Evolutionary conservation across 2,888 invertebrate species (phyloP), one percentile per base, ranked within the genome.

Genomic region (Lepidochitona cinerea): DNA sequence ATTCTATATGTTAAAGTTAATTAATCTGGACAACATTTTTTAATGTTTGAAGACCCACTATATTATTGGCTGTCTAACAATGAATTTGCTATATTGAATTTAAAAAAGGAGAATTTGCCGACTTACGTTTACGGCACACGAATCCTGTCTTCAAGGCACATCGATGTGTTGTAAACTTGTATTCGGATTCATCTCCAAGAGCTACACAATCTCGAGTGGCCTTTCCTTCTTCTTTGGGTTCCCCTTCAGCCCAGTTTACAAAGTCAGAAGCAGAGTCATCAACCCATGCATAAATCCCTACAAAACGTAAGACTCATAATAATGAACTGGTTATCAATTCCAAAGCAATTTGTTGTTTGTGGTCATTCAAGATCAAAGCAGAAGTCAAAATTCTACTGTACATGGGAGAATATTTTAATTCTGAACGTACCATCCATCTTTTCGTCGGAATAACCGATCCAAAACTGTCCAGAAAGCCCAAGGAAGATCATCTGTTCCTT

Each of bases 31-130:
- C n/a, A n/a, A n/a, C n/a, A n/a, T n/a, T n/a, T n/a, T n/a, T n/a
- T 76, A 4, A 86, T 75, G 32, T 80, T 79, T 14, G 86, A 84
- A 37, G 54, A 53, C 12, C 54, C 9, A 14, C n/a, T n/a, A n/a
- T n/a, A n/a, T n/a, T n/a, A n/a, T n/a, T n/a, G n/a, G n/a, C n/a
- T n/a, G n/a, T n/a, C n/a, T n/a, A n/a, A n/a, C n/a, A n/a, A n/a
- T n/a, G n/a, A n/a, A n/a, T n/a, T n/a, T n/a, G n/a, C n/a, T n/a
- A n/a, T n/a, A n/a, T n/a, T n/a, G n/a, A n/a, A n/a, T n/a, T n/a
- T n/a, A n/a, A n/a, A 49, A 5, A n/a, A 49, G 7, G 2, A 2
- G 23, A 49, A 49, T 23, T 49, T 49, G 49, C 18, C 49, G 23
- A 29, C 59, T 59, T 29, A 59, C 59, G 59, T 59, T 59, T 59